Percentiles rank a stretch among this genome's conserved stretches.
Evolutionary conservation across 2,113 vertebrate species (phyloP).

Genomic region (Aptenodytes patagonicus): DNA sequence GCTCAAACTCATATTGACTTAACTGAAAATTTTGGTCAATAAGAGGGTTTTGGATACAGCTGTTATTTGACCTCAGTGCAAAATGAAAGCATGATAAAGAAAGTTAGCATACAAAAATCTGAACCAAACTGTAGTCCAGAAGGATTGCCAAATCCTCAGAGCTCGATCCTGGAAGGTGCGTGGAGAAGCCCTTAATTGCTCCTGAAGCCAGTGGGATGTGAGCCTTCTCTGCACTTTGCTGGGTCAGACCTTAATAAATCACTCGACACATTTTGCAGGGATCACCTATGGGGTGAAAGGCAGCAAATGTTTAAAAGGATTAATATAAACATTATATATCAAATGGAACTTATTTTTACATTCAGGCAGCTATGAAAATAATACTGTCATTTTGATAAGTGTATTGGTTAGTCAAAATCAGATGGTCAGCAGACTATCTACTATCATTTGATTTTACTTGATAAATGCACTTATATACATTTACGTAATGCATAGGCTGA

Average conservation of each 20-base stretch:
- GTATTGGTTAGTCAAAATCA: conserved; percentile 35
- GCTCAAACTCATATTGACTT: background rate
- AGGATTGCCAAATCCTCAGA: background rate
- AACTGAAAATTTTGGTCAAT: background rate
- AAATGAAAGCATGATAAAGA: background rate
- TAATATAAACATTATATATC: conserved; percentile 54
- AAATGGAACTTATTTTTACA: conserved; percentile 40
- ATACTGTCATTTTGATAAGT: conserved; percentile 38
- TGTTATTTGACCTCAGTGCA: background rate
- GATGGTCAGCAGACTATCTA: background rate
- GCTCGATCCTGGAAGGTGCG: background rate
- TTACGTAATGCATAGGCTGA: background rate
- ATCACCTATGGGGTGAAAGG: conserved; percentile 27
- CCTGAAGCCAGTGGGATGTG: conserved; percentile 12
- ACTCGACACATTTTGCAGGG: background rate
- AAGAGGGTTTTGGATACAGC: background rate
- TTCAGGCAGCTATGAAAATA: conserved; percentile 43
- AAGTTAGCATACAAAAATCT: background rate
- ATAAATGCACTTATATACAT: conserved; percentile 34
- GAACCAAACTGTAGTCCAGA: background rate
- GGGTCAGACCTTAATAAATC: conserved; percentile 39
- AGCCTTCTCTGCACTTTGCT: conserved; percentile 22
- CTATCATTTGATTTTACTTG: conserved; percentile 51
- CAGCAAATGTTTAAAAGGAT: conserved; percentile 58
- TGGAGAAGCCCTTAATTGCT: background rate